Conservation (phyloP, 2,888 invertebrate species). For the Dyspetes luteomarginatus region DNA sequence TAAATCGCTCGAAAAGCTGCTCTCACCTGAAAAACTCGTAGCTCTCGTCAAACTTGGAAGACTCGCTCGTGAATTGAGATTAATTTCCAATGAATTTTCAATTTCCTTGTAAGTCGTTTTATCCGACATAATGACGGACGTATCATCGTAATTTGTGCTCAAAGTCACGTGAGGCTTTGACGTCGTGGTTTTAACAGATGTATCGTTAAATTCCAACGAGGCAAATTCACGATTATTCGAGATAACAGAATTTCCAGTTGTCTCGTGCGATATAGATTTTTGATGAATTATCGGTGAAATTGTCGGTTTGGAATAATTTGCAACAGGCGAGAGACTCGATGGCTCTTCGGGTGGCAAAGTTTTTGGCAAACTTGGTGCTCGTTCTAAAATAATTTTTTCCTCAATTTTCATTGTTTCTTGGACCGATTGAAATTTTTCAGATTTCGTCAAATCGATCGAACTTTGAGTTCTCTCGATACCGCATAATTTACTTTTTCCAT, state of each 20-base stretch:
- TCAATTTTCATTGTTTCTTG: conserved; percentile 24
- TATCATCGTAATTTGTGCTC: conserved; percentile 9
- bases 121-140: conserved; percentile 5
- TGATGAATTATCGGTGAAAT: conserved; percentile 14
- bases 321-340: conserved; percentile 31
- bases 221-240: conserved; percentile 53
- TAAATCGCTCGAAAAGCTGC: conserved; percentile 81
- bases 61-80: conserved; percentile 19
- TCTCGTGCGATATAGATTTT: conserved; percentile 46
- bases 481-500: conserved; percentile 68
- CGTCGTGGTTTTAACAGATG: conserved; percentile 5
- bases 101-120: conserved; percentile 13
- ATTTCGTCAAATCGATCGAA: conserved; percentile 76
- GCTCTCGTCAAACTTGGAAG: conserved; percentile 75
- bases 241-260: conserved; percentile 67
- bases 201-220: conserved; percentile 22
- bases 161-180: not conserved
- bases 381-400: conserved; percentile 38
- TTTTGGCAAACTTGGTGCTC: conserved; percentile 68
- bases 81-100: conserved; percentile 7
- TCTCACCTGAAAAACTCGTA: conserved; percentile 82
- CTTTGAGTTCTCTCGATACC: conserved; percentile 77
- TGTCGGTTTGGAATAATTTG: conserved; percentile 69
- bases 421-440: conserved; percentile 15
- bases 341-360: conserved; percentile 68